Evolutionary conservation across 2,797 vertebrate species (phyloP).

Genomic region (Clamator glandarius): DNA sequence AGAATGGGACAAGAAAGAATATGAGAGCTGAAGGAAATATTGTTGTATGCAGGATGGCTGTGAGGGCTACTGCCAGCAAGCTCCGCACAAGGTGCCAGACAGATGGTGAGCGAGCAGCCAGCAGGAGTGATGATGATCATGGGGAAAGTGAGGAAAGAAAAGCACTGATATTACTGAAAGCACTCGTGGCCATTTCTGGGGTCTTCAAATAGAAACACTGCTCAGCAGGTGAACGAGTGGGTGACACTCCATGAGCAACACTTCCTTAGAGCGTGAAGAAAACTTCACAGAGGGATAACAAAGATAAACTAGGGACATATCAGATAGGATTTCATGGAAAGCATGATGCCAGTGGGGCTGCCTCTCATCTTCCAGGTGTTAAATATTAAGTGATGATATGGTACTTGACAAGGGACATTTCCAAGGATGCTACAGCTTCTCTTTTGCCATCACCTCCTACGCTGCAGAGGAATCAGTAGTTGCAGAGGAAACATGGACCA

Average conservation of each 20-base stretch:
- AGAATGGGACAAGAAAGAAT: neutral
- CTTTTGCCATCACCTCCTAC: neutral
- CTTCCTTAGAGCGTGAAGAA: neutral
- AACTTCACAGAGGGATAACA: neutral
- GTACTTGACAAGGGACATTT: neutral
- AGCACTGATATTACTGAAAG: neutral
- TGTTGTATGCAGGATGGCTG: neutral
- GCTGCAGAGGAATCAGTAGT: rapidly evolving
- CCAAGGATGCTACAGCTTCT: neutral
- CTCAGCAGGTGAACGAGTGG: rapidly evolving
- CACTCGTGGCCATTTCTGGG: rapidly evolving
- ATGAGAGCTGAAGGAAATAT: slow-evolving; percentile 6
- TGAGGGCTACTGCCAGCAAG: slow-evolving; percentile 44
- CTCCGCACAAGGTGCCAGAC: neutral
- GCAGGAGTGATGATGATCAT: neutral
- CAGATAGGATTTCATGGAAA: neutral
- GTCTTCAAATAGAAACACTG: neutral
- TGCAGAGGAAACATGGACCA: rapidly evolving
- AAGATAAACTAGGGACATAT: neutral
- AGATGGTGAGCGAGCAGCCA: slow-evolving; percentile 27
- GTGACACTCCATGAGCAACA: neutral
- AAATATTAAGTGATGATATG: neutral
- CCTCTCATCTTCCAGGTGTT: neutral
- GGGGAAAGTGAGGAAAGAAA: neutral
- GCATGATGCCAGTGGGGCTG: neutral